Percentiles rank a stretch among this genome's conserved stretches.
phyloP scores from a whole-genome alignment of 2,113 vertebrate species.

The Chamaea fasciata region DNA sequence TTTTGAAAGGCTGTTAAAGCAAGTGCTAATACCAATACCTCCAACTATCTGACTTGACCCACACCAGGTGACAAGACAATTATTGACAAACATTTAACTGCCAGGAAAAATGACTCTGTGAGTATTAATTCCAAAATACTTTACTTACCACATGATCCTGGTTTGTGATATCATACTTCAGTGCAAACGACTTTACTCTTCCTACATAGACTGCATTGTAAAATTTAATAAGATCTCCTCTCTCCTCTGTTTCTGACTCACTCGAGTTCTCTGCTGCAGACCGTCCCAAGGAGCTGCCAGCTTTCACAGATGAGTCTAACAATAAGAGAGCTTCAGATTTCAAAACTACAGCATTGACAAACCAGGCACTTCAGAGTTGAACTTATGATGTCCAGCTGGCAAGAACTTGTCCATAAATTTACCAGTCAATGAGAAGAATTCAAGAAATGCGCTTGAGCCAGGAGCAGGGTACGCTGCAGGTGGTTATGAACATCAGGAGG shows the following conservation, averaged over 20 bases:
- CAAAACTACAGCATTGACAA: background rate
- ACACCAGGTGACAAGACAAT: background rate
- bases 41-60: background rate
- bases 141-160: conserved; percentile 80
- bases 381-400: background rate
- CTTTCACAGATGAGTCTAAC: background rate
- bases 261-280: conserved; percentile 4
- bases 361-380: background rate
- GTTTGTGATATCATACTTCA: conserved; percentile 80
- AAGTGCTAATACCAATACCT: background rate
- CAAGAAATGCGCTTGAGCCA: background rate
- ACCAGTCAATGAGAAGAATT: background rate
- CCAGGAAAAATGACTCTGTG: background rate
- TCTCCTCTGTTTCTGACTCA: conserved; percentile 69
- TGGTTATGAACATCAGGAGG: background rate
- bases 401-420: background rate
- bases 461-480: background rate
- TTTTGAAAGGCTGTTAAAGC: background rate
- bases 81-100: accelerated
- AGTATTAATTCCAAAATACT: background rate
- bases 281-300: background rate
- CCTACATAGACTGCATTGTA: conserved; percentile 89
- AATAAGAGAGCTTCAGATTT: background rate
- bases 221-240: conserved; percentile 94
- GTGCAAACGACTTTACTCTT: conserved; percentile 87